Evolutionary conservation across 2,113 vertebrate genomes (phyloP), one percentile per base, ranked within the genome.

Genomic region (Sylvietta virens): DNA sequence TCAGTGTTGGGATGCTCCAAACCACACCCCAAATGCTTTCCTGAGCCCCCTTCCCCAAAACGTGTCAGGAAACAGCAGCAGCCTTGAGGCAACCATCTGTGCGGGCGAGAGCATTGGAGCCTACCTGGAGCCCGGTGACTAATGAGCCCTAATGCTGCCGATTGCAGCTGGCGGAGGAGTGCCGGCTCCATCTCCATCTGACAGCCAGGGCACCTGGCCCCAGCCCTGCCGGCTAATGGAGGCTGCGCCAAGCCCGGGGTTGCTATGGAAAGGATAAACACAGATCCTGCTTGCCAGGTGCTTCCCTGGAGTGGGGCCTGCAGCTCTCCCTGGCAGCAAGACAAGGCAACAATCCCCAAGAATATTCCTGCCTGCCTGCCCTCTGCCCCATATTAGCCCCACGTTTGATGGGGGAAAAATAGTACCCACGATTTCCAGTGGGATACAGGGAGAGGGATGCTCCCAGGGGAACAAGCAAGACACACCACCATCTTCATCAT

Each of bases 211-310:
- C 83, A 60, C 78, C 70, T 69, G 78, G 78, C 78, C 78, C 70
- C 78, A 76, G 70, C 79, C 39, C 45, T 82, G 78, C 61, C 3
- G 33, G 40, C 54, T 95, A 96, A 95, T 90, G 95, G 86, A 78
- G 92, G 67, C 86, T 70, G 82, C 15, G 0, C 93, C 27, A 5
- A 40, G 66, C 65, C 76, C 3, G 1, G 64, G 88, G 88, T 93
- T 94, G 95, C 91, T 96, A 64, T 70, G 65, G 31, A 62, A 48
- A 94, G 89, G 80, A 86, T 79, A 96, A 94, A 95, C 47, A 95
- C 17, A 3, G 58, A 23, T n/a, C 69, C 83, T 69, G 82, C 58
- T 67, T 72, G 81, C 77, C 72, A 51, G 88, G 88, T 50, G 47
- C 86, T 83, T 37, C 48, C 83, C 76, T 83, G 8, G 33, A 71